Conservation (phyloP, 2,113 vertebrate genomes). For the Pelecanus crispus region DNA sequence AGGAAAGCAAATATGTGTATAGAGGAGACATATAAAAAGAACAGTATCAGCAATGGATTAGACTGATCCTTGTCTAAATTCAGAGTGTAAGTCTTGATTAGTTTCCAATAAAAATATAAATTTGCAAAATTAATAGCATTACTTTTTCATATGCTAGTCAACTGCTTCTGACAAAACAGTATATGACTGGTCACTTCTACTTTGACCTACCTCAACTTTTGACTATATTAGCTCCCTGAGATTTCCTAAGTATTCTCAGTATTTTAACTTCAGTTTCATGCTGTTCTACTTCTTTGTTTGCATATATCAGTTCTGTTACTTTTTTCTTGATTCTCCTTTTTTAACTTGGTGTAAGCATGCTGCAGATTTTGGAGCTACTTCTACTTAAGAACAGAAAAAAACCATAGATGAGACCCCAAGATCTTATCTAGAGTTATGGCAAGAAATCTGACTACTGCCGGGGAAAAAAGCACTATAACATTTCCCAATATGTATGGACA, state of each 20-base stretch:
- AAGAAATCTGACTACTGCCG: neutral
- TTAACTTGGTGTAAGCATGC: neutral
- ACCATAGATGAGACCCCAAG: neutral
- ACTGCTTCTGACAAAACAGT: neutral
- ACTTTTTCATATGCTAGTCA: neutral
- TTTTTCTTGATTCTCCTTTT: neutral
- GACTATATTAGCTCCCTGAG: neutral
- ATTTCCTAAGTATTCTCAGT: neutral
- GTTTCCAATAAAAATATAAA: neutral
- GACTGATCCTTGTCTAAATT: neutral
- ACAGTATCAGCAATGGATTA: neutral
- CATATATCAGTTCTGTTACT: neutral
- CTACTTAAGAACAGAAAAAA: neutral
- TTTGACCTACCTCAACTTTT: neutral
- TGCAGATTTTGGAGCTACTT: neutral
- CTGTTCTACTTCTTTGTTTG: neutral
- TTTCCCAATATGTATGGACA: neutral
- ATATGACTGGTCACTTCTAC: neutral
- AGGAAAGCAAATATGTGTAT: neutral
- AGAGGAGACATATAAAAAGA: neutral
- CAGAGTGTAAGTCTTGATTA: neutral
- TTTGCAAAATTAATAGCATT: neutral
- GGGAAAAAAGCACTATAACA: neutral
- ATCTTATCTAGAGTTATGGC: neutral
- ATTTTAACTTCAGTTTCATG: constrained; percentile 9